Evolutionary conservation across 1,140 invertebrate species (phyloP), one percentile per base, ranked within the genome.

Genomic region (Grapholita molesta): DNA sequence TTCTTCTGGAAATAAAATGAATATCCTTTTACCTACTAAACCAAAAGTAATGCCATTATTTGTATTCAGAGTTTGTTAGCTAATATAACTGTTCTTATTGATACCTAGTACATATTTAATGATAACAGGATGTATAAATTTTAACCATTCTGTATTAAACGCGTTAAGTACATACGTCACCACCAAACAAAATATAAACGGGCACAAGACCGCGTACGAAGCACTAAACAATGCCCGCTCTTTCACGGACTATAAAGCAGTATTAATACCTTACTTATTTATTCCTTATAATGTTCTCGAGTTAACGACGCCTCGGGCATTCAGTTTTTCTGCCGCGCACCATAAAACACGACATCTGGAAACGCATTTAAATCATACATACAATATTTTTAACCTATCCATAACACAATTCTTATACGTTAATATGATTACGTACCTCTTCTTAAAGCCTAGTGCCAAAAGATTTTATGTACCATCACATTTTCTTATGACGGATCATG

Each of bases 261-360:
- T 83, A 88, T 89, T 88, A 88, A 86, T 89, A 86, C 83, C 78
- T 80, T 79, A 85, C 76, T 85, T 89, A 89, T 89, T 89, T 89
- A 90, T 90, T 86, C 80, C 75, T 83, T 85, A 85, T 88, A 90
- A 90, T 90, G 85, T 88, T 88, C 86, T 86, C 86, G 82, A 88
- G 83, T 90, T 90, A 90, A 88, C 85, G 85, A 89, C 78, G 86
- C 78, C 77, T 78, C 77, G 75, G 77, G 78, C 84, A 78, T 83
- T 82, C 80, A 76, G 79, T 88, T 90, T 88, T 88, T 86, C 82
- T 80, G 79, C 77, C 82, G 80, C 80, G 81, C 80, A 78, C 75
- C 85, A 84, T 90, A 89, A 89, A 89, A 85, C 84, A 84, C 82
- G 79, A 85, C 83, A 87, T 88, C 78, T 81, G 78, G 79, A 83